Conservation (phyloP, 30 jellyfish, hydroid and myxozoan species). For the Pelagia noctiluca region DNA sequence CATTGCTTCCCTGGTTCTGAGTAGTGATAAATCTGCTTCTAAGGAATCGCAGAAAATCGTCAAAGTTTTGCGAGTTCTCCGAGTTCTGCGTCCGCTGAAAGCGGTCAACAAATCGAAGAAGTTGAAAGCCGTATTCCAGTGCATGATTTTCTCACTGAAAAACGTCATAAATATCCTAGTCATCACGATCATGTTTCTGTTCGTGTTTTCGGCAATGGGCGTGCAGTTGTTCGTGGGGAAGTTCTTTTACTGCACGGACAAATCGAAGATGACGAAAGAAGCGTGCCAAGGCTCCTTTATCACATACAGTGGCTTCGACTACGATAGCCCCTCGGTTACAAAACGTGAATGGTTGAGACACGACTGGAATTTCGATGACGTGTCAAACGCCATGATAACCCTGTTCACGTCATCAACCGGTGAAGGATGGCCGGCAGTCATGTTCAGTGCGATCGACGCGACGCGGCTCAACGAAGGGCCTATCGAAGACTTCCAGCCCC, state of each 20-base stretch:
- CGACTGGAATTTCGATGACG: constrained; percentile 77
- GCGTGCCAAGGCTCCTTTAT: constrained; percentile 78
- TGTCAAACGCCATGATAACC: constrained; percentile 67
- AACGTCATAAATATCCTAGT: constrained; percentile 72
- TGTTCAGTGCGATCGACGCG: constrained; percentile 83
- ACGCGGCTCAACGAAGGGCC: constrained; percentile 71
- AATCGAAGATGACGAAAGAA: constrained; percentile 62
- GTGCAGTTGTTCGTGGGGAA: constrained; percentile 78
- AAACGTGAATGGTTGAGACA: constrained; percentile 53
- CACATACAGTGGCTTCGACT: constrained; percentile 45
- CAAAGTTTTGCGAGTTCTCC: constrained; percentile 61
- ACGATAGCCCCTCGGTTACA: constrained; percentile 57
- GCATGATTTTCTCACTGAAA: constrained; percentile 82
- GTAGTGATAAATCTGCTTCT: constrained; percentile 63
- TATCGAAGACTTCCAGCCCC: constrained; percentile 52
- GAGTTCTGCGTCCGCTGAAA: constrained; percentile 67
- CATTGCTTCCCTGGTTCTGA: constrained; percentile 73
- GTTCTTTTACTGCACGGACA: constrained; percentile 75
- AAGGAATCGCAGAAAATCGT: constrained; percentile 73
- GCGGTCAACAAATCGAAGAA: constrained; percentile 69
- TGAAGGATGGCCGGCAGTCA: constrained; percentile 90
- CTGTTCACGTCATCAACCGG: constrained; percentile 89
- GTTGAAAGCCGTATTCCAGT: constrained; percentile 78
- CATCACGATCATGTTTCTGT: constrained; percentile 70
- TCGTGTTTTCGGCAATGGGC: constrained; percentile 84